Evolutionary conservation across 2,888 invertebrate species (phyloP).

Genomic region (Salpingus planirostris): DNA sequence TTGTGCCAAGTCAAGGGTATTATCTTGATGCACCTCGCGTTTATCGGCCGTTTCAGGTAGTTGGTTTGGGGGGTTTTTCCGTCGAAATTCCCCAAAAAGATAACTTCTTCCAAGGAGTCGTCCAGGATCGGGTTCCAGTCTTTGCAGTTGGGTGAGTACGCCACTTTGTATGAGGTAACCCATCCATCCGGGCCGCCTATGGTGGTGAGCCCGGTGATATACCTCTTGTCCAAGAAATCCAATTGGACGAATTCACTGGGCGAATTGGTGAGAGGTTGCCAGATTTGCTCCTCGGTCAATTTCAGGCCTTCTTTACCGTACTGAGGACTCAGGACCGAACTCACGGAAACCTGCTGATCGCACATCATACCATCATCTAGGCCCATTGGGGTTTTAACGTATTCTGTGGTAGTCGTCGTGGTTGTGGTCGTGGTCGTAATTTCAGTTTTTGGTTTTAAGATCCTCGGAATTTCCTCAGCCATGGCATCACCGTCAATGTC

Average conservation of each 20-base stretch:
- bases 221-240: constrained; percentile 66
- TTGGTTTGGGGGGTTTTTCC: constrained; percentile 50
- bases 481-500: no score
- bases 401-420: constrained; percentile 15
- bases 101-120: constrained; percentile 44
- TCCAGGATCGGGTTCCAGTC: constrained; percentile 64
- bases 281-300: constrained; percentile 46
- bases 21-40: constrained; percentile 62
- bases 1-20: constrained; percentile 64
- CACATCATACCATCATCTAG: constrained; percentile 53
- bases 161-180: constrained; percentile 65
- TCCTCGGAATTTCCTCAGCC: no score
- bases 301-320: constrained; percentile 42
- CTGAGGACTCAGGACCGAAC: constrained; percentile 44
- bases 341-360: constrained; percentile 57
- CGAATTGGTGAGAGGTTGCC: constrained; percentile 60
- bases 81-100: constrained; percentile 70
- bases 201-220: constrained; percentile 68
- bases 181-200: constrained; percentile 63
- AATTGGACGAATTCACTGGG: constrained; percentile 66
- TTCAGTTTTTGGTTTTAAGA: no score
- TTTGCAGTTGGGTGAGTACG: constrained; percentile 62
- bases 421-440: constrained; percentile 9
- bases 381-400: constrained; percentile 56
- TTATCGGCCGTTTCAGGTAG: constrained; percentile 63